Evolutionary conservation across 1,140 invertebrate genomes (phyloP), one percentile per base, ranked within the genome.

Genomic region (Drosophila seguyi): DNA sequence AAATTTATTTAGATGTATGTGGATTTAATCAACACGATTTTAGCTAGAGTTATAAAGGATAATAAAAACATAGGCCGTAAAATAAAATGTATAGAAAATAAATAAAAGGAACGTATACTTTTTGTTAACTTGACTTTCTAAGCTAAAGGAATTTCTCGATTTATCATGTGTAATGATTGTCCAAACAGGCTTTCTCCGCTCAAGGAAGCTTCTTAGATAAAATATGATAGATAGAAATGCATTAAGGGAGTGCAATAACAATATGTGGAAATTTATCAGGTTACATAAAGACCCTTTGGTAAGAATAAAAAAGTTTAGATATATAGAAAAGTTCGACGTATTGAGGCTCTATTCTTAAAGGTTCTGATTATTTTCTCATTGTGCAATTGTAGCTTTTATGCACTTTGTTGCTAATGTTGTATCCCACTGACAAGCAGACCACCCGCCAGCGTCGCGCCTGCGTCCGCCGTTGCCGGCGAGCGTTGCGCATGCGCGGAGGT

Each of bases 401-500:
- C 27, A 27, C 18, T 44, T 29, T 16, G 31, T 45, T 45, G 62
- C 42, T 22, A 36, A 16, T 36, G 29, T 62, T 60, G 55, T 63
- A n/a, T 62, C 18, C 57, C 57, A 66, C 60, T 75, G 52, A 57
- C 73, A 44, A 20, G 18, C 41, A 11, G 69, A 48, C 60, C 42
- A 41, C 55, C 45, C 68, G 72, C 68, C 52, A 60, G 69, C 65
- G 73, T 60, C 60, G 67, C 79, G 58, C 81, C 65, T 62, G 52
- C 58, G 55, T 67, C 75, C 57, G 34, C 13, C 18, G 39, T 8
- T 45, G 18, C 22, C 57, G 31, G 42, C 25, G 4, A 52, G 36
- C 29, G 42, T 87, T 87, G 83, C 79, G 84, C 80, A 88, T 72
- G 84, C 76, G 80, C 80, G 38, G 62, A 88, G 84, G 76, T 88